Conservation (phyloP, 1,140 invertebrate species). For the Chrysoperla carnea region DNA sequence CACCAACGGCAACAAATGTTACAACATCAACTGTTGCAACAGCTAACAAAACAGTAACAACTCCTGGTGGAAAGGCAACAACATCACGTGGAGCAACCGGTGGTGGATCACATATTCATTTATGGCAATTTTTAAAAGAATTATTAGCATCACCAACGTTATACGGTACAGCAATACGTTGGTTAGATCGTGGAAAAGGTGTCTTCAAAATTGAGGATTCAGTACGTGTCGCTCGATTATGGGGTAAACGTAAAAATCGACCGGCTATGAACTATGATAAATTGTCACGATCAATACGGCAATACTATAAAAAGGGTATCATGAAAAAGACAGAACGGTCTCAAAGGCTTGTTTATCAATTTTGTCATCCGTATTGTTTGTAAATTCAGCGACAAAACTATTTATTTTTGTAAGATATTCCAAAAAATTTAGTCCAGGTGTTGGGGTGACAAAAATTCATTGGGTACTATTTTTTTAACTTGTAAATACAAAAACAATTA, state of each 20-base stretch:
- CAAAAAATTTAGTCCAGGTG: not conserved
- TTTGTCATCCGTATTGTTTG: constrained; percentile 85
- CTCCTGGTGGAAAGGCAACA: constrained; percentile 16
- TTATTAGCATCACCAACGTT: constrained; percentile 69
- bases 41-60: constrained; percentile 6
- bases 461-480: not conserved
- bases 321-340: constrained; percentile 99
- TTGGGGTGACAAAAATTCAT: not conserved
- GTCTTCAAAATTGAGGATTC: constrained; percentile 99
- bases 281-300: constrained; percentile 87
- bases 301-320: constrained; percentile 99
- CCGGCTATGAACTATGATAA: constrained; percentile 99
- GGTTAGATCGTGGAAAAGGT: constrained; percentile 85
- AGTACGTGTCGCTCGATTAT: constrained; percentile 82
- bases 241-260: constrained; percentile 94
- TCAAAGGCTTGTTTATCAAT: constrained; percentile 97
- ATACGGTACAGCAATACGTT: constrained; percentile 87
- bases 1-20: constrained; percentile 8
- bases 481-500: not conserved
- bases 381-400: constrained; percentile 25
- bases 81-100: constrained; percentile 24
- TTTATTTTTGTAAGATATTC: not conserved
- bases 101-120: constrained; percentile 76
- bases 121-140: constrained; percentile 99
- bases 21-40: constrained; percentile 16